Percentiles rank a stretch among this genome's conserved stretches.
phyloP scores from a whole-genome alignment of 1,140 invertebrate genomes.

The Pseudomyrmex cubaensis region DNA sequence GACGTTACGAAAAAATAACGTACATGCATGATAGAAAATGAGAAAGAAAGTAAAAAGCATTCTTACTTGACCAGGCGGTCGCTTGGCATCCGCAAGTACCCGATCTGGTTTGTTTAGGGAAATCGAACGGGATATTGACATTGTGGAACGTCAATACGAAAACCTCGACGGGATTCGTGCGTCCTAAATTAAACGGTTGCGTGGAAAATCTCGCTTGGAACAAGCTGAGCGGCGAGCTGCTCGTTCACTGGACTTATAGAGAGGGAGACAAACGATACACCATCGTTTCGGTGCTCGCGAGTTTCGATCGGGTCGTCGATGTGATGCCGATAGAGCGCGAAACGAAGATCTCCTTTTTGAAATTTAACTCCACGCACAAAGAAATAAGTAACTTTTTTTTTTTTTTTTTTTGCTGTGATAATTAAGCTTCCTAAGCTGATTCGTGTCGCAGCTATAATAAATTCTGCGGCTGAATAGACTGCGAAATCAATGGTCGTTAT shows the following conservation, averaged over 20 bases:
- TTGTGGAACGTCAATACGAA: constrained; percentile 75
- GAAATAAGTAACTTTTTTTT: constrained; percentile 68
- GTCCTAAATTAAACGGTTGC: constrained; percentile 62
- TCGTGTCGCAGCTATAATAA: too few species aligned
- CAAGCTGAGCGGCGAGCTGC: constrained; percentile 76
- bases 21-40: too few species aligned
- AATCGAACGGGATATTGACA: constrained; percentile 69
- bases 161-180: constrained; percentile 55
- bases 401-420: background rate
- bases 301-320: constrained; percentile 75
- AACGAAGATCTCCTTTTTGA: constrained; percentile 44
- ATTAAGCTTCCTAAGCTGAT: background rate
- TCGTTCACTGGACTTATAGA: constrained; percentile 77
- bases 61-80: constrained; percentile 64
- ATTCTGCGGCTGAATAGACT: too few species aligned
- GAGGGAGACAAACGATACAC: constrained; percentile 33
- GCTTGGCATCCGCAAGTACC: constrained; percentile 78
- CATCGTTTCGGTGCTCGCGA: constrained; percentile 70
- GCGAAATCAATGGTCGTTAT: too few species aligned
- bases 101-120: constrained; percentile 74
- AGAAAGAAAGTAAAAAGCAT: too few species aligned
- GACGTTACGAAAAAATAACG: too few species aligned
- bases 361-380: constrained; percentile 75
- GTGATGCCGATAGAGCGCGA: constrained; percentile 59
- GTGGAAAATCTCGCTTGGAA: constrained; percentile 77